These are phyloP conservation scores for Scolopax rusticola DNA, from an alignment of 2,797 vertebrate species.

Conservation along the genomic window DNA sequence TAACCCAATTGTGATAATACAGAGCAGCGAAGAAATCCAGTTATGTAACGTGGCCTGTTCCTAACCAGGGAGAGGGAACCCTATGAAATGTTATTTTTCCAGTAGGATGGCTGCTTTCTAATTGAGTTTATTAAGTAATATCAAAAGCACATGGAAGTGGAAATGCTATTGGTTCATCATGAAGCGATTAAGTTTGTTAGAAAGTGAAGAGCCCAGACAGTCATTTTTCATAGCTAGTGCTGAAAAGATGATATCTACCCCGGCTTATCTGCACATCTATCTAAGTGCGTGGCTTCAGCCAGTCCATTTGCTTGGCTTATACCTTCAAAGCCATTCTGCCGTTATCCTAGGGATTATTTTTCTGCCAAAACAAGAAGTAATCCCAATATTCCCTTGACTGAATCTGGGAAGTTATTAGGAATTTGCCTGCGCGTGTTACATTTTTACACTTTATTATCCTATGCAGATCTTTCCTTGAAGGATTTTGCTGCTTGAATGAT, in stretches of 20 bases:
- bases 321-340: constrained; percentile 27
- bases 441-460: neutral
- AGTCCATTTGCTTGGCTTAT: neutral
- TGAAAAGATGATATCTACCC: constrained; percentile 8
- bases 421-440: neutral
- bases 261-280: neutral
- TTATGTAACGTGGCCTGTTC: neutral
- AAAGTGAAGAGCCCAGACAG: neutral
- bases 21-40: neutral
- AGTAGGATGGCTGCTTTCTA: constrained; percentile 33
- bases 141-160: constrained; percentile 41
- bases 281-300: neutral
- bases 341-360: neutral
- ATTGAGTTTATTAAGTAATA: constrained; percentile 27
- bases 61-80: neutral
- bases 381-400: neutral
- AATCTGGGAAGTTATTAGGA: neutral
- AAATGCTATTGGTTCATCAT: constrained; percentile 17
- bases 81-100: neutral
- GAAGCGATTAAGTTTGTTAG: constrained; percentile 16
- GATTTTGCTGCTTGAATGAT: neutral
- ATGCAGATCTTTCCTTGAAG: neutral
- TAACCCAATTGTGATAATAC: neutral
- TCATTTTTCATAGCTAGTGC: neutral
- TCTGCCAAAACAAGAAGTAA: neutral